Percentiles rank a stretch among this genome's conserved stretches.
Conservation (phyloP, 2,113 vertebrate genomes). For the Fregata magnificens region DNA sequence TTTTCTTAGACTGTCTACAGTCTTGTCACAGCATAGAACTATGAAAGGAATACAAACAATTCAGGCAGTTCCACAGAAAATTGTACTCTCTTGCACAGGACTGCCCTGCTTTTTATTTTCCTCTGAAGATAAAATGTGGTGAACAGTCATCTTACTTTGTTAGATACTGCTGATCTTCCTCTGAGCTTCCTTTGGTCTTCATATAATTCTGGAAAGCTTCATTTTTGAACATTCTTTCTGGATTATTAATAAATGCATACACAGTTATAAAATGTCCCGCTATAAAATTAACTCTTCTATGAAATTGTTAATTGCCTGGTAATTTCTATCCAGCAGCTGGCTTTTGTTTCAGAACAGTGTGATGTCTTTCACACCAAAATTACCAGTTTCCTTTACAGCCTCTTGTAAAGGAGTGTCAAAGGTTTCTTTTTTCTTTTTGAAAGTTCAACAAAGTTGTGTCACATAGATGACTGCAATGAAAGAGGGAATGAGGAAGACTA, state of each 20-base stretch:
- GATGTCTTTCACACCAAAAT: not conserved
- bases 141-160: not conserved
- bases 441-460: not conserved
- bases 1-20: not conserved
- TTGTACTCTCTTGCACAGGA: not conserved
- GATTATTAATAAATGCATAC: not conserved
- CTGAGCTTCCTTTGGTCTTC: not conserved
- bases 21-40: not conserved
- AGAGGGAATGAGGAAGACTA: not conserved
- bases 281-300: not conserved
- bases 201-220: not conserved
- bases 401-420: not conserved
- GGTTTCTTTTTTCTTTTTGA: not conserved
- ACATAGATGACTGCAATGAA: not conserved
- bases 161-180: not conserved
- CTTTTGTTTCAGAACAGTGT: not conserved
- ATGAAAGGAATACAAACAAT: not conserved
- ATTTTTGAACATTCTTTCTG: not conserved
- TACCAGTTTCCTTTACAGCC: not conserved
- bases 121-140: not conserved
- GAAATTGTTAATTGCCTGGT: not conserved
- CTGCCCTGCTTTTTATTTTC: not conserved
- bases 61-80: not conserved
- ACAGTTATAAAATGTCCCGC: not conserved
- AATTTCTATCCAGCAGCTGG: not conserved